These are phyloP conservation scores for Xanthorhoe designata DNA, from an alignment of 2,888 invertebrate species.

Conservation along the genomic window DNA sequence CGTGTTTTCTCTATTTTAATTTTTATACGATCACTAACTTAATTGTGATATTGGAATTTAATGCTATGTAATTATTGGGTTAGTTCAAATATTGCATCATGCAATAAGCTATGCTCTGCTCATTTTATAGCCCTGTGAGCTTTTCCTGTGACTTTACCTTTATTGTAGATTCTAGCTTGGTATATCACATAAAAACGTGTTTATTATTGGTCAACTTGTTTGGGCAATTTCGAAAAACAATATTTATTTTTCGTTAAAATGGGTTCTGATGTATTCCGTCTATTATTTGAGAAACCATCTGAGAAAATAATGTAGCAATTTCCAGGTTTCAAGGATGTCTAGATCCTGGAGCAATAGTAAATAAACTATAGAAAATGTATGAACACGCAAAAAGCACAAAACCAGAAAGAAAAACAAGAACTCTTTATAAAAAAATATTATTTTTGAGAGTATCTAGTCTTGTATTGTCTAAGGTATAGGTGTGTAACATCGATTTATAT, in stretches of 20 bases:
- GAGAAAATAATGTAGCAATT: not conserved
- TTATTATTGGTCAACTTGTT: too few species aligned
- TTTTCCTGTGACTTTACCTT: too few species aligned
- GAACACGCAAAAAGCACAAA: not conserved
- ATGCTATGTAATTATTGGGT: too few species aligned
- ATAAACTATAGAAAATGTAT: conserved; percentile 10
- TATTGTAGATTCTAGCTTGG: too few species aligned
- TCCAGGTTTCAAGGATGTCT: not conserved
- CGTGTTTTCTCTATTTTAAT: too few species aligned
- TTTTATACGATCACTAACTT: too few species aligned
- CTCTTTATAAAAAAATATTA: not conserved
- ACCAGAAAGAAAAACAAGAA: not conserved
- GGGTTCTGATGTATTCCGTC: not conserved
- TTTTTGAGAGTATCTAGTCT: not conserved
- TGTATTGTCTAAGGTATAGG: not conserved
- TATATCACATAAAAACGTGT: too few species aligned
- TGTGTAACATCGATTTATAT: conserved; percentile 42
- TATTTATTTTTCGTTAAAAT: not conserved
- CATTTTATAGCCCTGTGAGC: too few species aligned
- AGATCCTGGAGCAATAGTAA: conserved; percentile 1
- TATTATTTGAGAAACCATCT: not conserved
- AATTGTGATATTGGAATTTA: too few species aligned
- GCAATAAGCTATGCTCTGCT: too few species aligned
- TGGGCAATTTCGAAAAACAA: not conserved
- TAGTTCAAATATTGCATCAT: too few species aligned